Evolutionary conservation across 2,888 invertebrate genomes (phyloP).

Genomic region (Caenorhabditis wallacei): DNA sequence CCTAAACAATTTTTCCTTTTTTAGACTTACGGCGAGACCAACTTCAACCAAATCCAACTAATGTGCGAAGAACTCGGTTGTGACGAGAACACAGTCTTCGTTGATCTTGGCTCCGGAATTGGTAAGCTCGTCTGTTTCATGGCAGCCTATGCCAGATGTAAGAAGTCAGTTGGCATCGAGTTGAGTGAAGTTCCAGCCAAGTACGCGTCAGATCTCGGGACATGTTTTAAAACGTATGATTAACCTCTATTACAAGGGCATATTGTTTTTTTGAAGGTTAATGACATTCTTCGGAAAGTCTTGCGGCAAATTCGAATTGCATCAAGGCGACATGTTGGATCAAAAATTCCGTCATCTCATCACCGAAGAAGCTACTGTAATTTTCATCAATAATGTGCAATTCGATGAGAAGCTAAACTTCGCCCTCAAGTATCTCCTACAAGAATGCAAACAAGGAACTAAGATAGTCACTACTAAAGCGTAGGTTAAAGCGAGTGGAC

Average conservation of each 20-base stretch:
- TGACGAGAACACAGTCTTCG: constrained; percentile 94
- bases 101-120: constrained; percentile 97
- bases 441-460: not conserved
- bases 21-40: constrained; percentile 93
- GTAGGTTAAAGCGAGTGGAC: not conserved
- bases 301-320: constrained; percentile 86
- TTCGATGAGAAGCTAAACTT: constrained; percentile 86
- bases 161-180: constrained; percentile 95
- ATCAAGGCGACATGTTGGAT: constrained; percentile 93
- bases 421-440: not conserved
- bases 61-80: constrained; percentile 98
- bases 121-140: constrained; percentile 98
- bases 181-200: constrained; percentile 96
- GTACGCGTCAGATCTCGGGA: constrained; percentile 90
- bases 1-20: not conserved
- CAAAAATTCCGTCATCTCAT: constrained; percentile 95
- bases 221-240: constrained; percentile 72
- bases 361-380: constrained; percentile 86
- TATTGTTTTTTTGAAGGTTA: not conserved
- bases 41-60: constrained; percentile 96
- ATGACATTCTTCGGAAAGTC: constrained; percentile 80
- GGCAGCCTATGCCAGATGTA: constrained; percentile 90
- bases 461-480: not conserved
- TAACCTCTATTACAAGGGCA: constrained; percentile 74
- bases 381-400: constrained; percentile 99